Evolutionary conservation across 2,797 vertebrate species (phyloP).

Genomic region (Limosa lapponica): DNA sequence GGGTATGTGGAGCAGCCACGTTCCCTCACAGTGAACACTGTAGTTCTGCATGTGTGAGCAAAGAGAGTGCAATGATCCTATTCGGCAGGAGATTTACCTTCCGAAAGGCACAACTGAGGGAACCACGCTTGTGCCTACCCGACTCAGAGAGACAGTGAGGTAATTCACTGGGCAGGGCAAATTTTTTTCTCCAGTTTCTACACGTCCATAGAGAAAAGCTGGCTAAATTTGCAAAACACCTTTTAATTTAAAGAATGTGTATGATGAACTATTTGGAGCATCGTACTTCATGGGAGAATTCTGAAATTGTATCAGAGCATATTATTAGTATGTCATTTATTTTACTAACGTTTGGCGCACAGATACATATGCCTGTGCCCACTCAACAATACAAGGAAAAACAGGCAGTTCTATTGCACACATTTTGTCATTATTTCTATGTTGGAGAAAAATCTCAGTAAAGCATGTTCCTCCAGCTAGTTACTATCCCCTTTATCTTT

Average conservation of each 20-base stretch:
- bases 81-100: not conserved
- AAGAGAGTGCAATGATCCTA: rapidly evolving
- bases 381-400: not conserved
- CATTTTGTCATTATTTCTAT: not conserved
- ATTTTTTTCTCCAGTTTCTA: not conserved
- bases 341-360: not conserved
- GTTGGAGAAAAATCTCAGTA: not conserved
- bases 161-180: not conserved
- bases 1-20: not conserved
- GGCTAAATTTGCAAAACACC: not conserved
- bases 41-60: not conserved
- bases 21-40: rapidly evolving
- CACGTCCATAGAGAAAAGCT: not conserved
- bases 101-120: not conserved
- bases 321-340: not conserved
- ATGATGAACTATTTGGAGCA: not conserved
- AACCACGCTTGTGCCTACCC: not conserved
- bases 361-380: not conserved
- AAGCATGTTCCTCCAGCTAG: not conserved
- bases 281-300: not conserved
- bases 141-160: not conserved
- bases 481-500: not conserved
- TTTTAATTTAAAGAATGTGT: not conserved
- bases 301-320: not conserved
- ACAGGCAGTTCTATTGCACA: not conserved